Evolutionary conservation across 1,140 invertebrate genomes (phyloP), one percentile per base, ranked within the genome.

Genomic region (Drosophila melanogaster): DNA sequence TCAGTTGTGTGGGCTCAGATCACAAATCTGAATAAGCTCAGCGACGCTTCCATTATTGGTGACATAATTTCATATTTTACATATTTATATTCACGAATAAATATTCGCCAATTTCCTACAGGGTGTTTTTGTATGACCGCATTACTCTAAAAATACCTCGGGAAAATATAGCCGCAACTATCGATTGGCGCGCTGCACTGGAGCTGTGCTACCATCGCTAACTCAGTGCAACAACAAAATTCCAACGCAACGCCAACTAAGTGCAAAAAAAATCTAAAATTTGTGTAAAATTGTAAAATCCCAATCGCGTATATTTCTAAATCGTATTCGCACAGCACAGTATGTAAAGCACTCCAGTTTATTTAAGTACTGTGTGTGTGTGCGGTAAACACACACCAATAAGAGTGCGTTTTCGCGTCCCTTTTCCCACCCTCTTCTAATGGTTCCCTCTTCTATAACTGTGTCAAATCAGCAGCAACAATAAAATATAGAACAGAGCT

Each of bases 221-320:
- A 0, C 6, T 11, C 17, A 79, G 70, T 83, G 75, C 76, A 79
- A 84, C 80, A 84, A 85, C 80, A 84, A 85, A 73, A 80, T 85
- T 84, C 77, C 80, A 84, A 84, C 80, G 81, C 80, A 78, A 66
- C 46, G 47, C 67, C 35, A 74, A 58, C 17, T 8, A 54, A 24
- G 46, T 50, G 47, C 65, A 57, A 60, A 55, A 84, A 71, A 60
- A 43, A 26, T n/a, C 38, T 33, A 33, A 74, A 47, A 40, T 37
- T 50, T 43, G 12, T 4, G 40, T 12, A 14, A 77, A 54, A 61
- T 26, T 41, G 53, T 35, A 30, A 54, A 70, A 30, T 10, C 12
- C 14, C 11, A 49, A 61, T 44, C 65, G 70, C 53, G 65, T 59
- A 43, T 53, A 14, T 53, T 26, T 58, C 41, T 3, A 33, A 51